A percentile compares a stretch with the other conserved stretches of the same genome.
Evolutionary conservation across 1,140 invertebrate genomes (phyloP).

Genomic region (Sarcophaga bullata): DNA sequence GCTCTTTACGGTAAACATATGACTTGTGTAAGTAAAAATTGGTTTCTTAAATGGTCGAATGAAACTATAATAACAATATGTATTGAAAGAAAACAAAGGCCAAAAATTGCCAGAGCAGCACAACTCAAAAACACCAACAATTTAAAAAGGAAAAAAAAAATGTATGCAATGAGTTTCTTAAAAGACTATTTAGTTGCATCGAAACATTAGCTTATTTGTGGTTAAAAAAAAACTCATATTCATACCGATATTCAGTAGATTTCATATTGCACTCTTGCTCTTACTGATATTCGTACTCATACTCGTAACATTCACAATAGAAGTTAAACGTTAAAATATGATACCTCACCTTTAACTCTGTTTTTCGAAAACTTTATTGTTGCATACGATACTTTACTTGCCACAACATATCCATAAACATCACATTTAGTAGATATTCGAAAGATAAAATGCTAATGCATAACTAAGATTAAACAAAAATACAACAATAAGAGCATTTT

Average conservation of each 20-base stretch:
- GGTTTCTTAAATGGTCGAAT: neutral
- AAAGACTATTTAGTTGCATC: neutral
- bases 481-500: neutral
- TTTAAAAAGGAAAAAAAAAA: too few species aligned
- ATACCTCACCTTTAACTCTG: neutral
- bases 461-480: too few species aligned
- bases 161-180: neutral
- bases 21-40: neutral
- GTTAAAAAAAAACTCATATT: too few species aligned
- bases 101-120: neutral
- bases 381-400: too few species aligned
- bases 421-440: neutral
- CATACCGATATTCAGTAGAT: too few species aligned
- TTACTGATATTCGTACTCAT: neutral
- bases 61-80: neutral
- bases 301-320: conserved; percentile 5
- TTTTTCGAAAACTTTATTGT: too few species aligned
- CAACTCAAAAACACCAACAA: too few species aligned
- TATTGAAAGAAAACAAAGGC: neutral
- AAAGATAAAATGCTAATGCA: neutral
- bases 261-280: too few species aligned
- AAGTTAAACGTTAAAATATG: neutral
- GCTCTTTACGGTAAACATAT: conserved; percentile 37
- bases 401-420: neutral
- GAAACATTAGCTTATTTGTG: too few species aligned